A percentile compares a stretch with the other conserved stretches of the same genome.
phyloP scores from a whole-genome alignment of 2,888 invertebrate species.

The Fabriciana adippe region DNA sequence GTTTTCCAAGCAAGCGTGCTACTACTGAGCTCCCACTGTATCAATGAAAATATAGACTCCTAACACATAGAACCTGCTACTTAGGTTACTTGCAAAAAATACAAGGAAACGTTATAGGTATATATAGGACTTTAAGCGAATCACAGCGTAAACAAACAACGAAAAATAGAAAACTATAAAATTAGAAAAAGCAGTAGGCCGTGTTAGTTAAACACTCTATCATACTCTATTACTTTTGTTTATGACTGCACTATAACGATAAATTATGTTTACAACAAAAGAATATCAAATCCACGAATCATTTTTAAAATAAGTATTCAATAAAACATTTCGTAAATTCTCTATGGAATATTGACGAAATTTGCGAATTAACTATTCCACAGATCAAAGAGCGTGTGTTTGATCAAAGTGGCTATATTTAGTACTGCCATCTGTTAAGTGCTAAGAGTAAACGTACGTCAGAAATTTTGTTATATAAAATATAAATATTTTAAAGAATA shows the following conservation, averaged over 20 bases:
- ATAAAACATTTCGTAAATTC: constrained; percentile 8
- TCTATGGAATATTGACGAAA: constrained; percentile 10
- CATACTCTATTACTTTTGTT: no score
- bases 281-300: background rate
- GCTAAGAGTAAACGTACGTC: constrained; percentile 31
- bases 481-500: background rate
- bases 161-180: no score
- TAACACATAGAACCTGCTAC: no score
- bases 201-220: no score
- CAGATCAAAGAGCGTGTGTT: constrained; percentile 50
- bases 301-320: background rate
- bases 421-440: constrained; percentile 52
- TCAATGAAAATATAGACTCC: no score
- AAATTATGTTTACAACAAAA: background rate
- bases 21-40: no score
- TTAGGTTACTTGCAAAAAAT: no score
- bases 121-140: no score
- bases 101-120: no score
- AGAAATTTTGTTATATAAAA: constrained; percentile 3
- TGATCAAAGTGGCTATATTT: constrained; percentile 58
- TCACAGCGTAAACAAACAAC: no score
- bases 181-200: no score
- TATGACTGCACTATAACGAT: background rate
- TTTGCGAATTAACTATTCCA: constrained; percentile 12
- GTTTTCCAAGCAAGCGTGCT: no score